These are phyloP conservation scores for Pterophyllum scalare DNA, from an alignment of 2,113 vertebrate genomes.

Conservation along the genomic window DNA sequence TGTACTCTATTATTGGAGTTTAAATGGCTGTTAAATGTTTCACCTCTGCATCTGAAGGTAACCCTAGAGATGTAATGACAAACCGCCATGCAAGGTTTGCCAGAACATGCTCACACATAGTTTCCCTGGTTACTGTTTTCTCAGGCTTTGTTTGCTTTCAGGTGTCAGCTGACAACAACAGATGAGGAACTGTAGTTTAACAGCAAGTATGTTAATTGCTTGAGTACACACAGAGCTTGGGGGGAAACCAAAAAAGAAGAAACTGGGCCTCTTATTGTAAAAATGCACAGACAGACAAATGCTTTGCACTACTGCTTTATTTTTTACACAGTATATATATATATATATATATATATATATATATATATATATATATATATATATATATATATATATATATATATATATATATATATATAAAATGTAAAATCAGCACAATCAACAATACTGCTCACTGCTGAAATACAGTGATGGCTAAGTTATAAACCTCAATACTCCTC, in stretches of 20 bases:
- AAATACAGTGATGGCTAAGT: not conserved
- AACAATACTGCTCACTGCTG: not conserved
- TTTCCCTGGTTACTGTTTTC: conserved; percentile 41
- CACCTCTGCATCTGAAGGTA: conserved; percentile 6
- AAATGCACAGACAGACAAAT: not conserved
- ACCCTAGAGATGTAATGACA: conserved; percentile 28
- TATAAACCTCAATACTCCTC: not conserved
- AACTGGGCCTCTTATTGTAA: not conserved
- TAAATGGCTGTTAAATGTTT: not conserved
- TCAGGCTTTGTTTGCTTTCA: not conserved
- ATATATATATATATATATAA: no score
- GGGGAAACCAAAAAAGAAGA: not conserved
- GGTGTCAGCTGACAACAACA: conserved; percentile 4
- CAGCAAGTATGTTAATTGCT: not conserved
- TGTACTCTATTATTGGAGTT: not conserved
- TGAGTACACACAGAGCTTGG: not conserved
- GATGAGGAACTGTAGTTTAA: not conserved
- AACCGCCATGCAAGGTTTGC: not conserved
- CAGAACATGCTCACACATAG: conserved; percentile 1
- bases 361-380: no score
- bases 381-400: no score
- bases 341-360: no score
- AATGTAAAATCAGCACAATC: not conserved
- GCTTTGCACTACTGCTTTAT: not conserved
- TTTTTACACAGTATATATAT: not conserved